phyloP scores from a whole-genome alignment of 1,140 invertebrate species.

The Euwallacea similis region DNA sequence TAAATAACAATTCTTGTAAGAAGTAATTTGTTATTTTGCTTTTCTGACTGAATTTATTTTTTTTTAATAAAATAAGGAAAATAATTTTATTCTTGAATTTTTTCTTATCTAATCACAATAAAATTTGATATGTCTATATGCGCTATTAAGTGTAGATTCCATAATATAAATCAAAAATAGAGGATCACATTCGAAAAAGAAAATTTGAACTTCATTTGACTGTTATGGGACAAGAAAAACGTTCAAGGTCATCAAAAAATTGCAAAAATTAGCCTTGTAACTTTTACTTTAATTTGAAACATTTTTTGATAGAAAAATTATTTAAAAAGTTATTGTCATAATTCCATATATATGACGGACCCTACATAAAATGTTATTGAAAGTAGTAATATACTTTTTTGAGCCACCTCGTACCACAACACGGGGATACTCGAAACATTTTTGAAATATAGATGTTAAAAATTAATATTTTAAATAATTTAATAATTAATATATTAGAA shows the following conservation, averaged over 20 bases:
- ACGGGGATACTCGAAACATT: too few species aligned
- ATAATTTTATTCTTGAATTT: too few species aligned
- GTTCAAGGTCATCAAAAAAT: neutral
- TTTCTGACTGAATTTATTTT: too few species aligned
- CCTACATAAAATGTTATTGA: neutral
- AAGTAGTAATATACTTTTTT: too few species aligned
- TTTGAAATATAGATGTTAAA: too few species aligned
- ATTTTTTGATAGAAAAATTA: slow-evolving; percentile 5
- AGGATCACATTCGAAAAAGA: neutral
- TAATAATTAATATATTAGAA: too few species aligned
- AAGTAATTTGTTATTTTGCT: too few species aligned
- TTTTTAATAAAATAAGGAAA: too few species aligned
- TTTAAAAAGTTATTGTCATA: neutral
- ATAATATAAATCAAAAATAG: neutral
- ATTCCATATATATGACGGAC: neutral
- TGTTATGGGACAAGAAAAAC: neutral
- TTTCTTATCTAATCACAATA: neutral
- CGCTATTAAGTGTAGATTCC: neutral
- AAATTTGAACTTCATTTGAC: too few species aligned
- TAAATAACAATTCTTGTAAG: too few species aligned
- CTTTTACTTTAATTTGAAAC: slow-evolving; percentile 2
- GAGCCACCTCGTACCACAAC: too few species aligned
- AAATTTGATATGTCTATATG: neutral
- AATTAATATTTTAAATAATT: too few species aligned
- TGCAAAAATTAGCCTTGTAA: neutral